Percentiles rank a stretch among this genome's conserved stretches.
Conservation (phyloP, 2,888 invertebrate species). For the Tipula lateralis region DNA sequence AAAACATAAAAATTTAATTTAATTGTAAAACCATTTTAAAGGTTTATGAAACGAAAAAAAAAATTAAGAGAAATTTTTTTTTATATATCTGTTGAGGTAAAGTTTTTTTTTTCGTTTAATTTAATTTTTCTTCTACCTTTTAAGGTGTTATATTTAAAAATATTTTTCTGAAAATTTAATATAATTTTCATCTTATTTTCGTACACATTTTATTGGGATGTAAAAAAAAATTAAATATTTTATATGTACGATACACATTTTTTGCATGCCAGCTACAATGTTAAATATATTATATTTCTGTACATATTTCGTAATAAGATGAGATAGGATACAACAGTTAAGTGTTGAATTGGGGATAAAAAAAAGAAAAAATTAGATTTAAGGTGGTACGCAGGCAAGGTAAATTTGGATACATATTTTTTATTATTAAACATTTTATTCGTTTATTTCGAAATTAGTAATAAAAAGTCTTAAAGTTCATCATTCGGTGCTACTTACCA, state of each 20-base stretch:
- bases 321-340: not conserved
- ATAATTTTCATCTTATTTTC: slow-evolving; percentile 11
- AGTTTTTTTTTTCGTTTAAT: not conserved
- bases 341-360: not conserved
- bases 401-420: not conserved
- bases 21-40: not conserved
- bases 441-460: not conserved
- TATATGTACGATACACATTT: not conserved
- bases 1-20: not conserved
- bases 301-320: not conserved
- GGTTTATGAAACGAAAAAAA: not conserved
- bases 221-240: not conserved
- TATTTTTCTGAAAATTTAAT: not conserved
- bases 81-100: not conserved
- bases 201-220: not conserved
- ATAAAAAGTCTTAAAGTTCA: not conserved
- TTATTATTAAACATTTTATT: not conserved
- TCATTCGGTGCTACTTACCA: not conserved
- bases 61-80: not conserved
- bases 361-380: not conserved
- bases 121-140: not conserved
- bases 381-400: not conserved
- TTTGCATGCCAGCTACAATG: not conserved
- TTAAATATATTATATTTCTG: not conserved
- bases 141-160: not conserved